These are phyloP conservation scores for Rhombomys opimus DNA, from an alignment of 2,113 vertebrate genomes.

Conservation along the genomic window DNA sequence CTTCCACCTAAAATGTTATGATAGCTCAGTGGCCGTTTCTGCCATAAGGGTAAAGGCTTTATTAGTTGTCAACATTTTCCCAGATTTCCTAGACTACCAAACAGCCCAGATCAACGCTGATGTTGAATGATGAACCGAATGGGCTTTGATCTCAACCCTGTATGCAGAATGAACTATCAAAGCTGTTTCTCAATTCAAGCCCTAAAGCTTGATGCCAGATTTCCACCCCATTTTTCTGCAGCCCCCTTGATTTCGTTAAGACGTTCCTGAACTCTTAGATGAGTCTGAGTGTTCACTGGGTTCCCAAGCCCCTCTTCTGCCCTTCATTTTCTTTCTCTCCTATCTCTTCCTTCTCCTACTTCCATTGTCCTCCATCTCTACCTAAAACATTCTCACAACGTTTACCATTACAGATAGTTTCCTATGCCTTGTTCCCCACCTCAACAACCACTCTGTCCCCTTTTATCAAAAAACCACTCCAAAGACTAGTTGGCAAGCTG, in stretches of 20 bases:
- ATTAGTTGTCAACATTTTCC: background rate
- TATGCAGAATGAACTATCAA: background rate
- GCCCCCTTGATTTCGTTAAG: background rate
- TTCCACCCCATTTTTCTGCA: background rate
- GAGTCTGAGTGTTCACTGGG: background rate
- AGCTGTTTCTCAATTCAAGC: background rate
- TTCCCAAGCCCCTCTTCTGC: background rate
- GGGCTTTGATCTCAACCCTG: background rate
- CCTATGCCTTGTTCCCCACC: background rate
- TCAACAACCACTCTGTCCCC: background rate
- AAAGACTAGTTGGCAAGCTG: background rate
- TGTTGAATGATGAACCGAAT: background rate
- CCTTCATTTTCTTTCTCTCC: background rate
- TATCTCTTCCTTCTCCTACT: background rate
- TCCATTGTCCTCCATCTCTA: background rate
- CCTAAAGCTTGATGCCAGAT: background rate
- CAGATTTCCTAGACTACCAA: background rate
- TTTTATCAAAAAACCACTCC: conserved; percentile 62
- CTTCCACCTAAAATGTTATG: background rate
- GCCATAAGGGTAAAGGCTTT: background rate
- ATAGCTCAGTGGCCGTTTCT: background rate
- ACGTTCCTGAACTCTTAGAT: background rate
- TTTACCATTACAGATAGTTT: background rate
- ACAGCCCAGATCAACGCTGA: background rate
- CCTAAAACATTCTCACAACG: background rate